These are phyloP conservation scores for Melanerpes formicivorus DNA, from an alignment of 2,113 vertebrate genomes.

Conservation along the genomic window DNA sequence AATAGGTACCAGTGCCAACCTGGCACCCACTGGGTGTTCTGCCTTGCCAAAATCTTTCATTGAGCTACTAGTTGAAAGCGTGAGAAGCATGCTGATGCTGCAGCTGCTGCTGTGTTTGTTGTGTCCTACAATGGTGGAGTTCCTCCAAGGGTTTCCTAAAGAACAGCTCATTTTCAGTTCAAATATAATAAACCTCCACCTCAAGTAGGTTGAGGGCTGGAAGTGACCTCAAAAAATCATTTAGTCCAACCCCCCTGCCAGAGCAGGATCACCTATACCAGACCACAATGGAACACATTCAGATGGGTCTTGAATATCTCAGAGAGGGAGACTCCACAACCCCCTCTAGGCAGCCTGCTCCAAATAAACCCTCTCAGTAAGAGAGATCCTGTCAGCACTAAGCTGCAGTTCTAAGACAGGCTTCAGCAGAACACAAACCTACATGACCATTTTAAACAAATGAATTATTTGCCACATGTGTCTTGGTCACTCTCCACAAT, in stretches of 20 bases:
- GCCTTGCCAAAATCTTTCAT: slow-evolving; percentile 54
- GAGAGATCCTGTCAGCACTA: neutral
- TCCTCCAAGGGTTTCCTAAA: slow-evolving; percentile 11
- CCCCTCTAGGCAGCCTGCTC: too few species aligned
- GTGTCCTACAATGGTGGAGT: neutral
- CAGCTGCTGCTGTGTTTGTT: slow-evolving; percentile 17
- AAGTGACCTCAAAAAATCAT: too few species aligned
- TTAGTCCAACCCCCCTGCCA: too few species aligned
- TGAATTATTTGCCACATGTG: neutral
- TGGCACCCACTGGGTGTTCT: neutral
- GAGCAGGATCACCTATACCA: too few species aligned
- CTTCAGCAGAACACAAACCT: neutral
- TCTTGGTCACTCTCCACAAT: neutral
- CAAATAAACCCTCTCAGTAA: neutral
- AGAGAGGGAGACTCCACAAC: too few species aligned
- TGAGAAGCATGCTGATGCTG: slow-evolving; percentile 55
- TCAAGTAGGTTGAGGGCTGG: neutral
- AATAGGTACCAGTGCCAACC: neutral
- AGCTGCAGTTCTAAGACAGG: neutral
- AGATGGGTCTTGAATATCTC: too few species aligned
- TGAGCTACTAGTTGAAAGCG: slow-evolving; percentile 39
- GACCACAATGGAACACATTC: too few species aligned
- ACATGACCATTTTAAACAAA: neutral
- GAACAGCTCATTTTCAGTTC: slow-evolving; percentile 4
- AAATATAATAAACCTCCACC: neutral